Base-by-base conservation (phyloP, 2,113 vertebrate genomes). In the Miniopterus natalensis region DNA sequence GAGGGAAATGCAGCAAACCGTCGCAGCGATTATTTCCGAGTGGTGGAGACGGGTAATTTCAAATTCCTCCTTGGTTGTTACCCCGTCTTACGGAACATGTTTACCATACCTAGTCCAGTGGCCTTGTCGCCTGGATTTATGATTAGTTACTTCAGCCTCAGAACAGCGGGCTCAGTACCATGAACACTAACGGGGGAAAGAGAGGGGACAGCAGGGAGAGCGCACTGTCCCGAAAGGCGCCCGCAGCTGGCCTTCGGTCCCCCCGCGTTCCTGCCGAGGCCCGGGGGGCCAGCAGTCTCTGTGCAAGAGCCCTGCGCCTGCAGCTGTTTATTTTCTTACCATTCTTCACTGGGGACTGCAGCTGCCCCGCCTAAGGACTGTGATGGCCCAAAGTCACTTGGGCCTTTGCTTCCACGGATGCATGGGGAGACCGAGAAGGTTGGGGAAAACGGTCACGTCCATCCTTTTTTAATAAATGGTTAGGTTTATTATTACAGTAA, bases 401-500 rank as follows among this genome's bases (percentile, higher is more conserved):
- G 63, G 23, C n/a, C 8, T 68, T 88, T 47, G 51, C 57, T 93
- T 89, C 90, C n/a, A 6, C 25, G 13, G 59, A 68, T 51, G 51
- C 55, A 42, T 81, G 4, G 0, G 36, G 73, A 91, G 49, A 51
- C 83, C n/a, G 18, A 91, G 20, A 10, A 0, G 2, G 51, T 11
- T 4, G 53, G 29, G 78, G 55, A 59, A 83, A 73, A 88, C 25
- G 81, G 29, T 61, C 59, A 45, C 68, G 47, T 79, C 51, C 42
- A n/a, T 75, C 23, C 57, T 83, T 73, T 83, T 88, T 87, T 79
- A 95, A 91, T 96, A 96, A 97, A 97, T 95, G 91, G 95, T 95
- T 83, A 87, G 36, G 96, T 97, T 95, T 97, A 88, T 95, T 97
- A 96, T 95, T 92, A 71, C 77, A 95, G 94, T 14, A 31, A 71